A percentile compares a stretch with the other conserved stretches of the same genome.
phyloP scores from a whole-genome alignment of 1,140 invertebrate species.

The Achatina immaculata region DNA sequence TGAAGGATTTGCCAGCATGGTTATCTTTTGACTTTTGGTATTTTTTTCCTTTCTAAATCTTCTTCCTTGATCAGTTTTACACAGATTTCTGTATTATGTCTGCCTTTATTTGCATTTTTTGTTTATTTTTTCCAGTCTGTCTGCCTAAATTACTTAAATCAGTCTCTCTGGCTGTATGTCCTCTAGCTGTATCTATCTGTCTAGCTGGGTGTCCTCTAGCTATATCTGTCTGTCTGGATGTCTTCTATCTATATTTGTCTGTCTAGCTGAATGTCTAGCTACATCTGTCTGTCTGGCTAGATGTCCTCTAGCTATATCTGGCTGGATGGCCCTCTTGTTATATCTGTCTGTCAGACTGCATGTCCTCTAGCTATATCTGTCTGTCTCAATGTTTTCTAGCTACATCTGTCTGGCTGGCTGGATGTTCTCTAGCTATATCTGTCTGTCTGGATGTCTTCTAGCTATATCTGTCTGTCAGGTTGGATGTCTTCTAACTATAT shows the following conservation, averaged over 20 bases:
- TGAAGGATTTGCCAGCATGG: no score
- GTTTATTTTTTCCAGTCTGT: no score
- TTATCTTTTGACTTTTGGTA: no score
- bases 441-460: neutral
- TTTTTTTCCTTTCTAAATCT: no score
- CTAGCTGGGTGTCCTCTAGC: neutral
- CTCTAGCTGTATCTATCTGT: neutral
- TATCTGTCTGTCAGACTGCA: neutral
- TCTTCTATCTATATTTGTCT: neutral
- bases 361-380: neutral
- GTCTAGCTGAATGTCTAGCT: neutral
- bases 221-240: no score
- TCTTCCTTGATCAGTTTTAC: no score
- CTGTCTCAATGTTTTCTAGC: neutral
- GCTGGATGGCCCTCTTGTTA: neutral
- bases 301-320: neutral
- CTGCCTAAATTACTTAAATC: no score
- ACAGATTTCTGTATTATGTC: no score
- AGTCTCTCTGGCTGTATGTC: neutral
- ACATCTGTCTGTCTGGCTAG: neutral
- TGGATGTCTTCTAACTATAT: no score
- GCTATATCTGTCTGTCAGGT: no score
- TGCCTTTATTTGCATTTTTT: no score
- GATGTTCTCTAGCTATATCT: neutral
- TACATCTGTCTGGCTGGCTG: neutral